Percentiles rank a stretch among this genome's conserved stretches.
phyloP scores from a whole-genome alignment of 2,113 vertebrate species.

The Hyperopisus bebe region DNA sequence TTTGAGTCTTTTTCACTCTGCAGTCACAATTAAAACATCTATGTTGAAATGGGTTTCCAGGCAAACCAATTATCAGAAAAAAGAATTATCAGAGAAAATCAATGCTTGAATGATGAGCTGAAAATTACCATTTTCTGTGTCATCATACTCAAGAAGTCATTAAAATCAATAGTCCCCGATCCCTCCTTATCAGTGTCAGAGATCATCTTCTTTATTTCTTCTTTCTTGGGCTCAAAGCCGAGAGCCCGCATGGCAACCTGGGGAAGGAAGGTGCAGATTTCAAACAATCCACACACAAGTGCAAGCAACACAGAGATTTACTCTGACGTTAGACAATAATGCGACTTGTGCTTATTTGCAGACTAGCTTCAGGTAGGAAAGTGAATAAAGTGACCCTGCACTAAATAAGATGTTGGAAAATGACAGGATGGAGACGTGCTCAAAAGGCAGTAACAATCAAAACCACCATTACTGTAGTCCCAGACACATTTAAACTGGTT shows the following conservation, averaged over 20 bases:
- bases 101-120: background rate
- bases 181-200: conserved; percentile 77
- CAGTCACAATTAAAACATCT: conserved; percentile 13
- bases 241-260: conserved; percentile 89
- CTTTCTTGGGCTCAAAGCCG: conserved; percentile 93
- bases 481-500: background rate
- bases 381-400: background rate
- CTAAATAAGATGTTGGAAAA: background rate
- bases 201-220: conserved; percentile 87
- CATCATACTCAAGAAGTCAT: conserved; percentile 73
- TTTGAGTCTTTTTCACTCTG: conserved; percentile 86
- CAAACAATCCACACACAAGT: background rate
- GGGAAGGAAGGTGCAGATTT: conserved; percentile 25
- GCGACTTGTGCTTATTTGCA: background rate
- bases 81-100: background rate
- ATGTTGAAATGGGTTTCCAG: background rate
- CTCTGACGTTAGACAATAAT: background rate
- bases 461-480: background rate
- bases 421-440: background rate
- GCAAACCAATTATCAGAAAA: too few relatives aligned
- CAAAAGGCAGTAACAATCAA: background rate
- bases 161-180: conserved; percentile 73
- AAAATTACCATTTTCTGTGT: conserved; percentile 1
- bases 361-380: background rate
- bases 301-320: background rate